Base-by-base conservation (phyloP, 2,888 invertebrate genomes). In the Himalopsyche kuldschensis region DNA sequence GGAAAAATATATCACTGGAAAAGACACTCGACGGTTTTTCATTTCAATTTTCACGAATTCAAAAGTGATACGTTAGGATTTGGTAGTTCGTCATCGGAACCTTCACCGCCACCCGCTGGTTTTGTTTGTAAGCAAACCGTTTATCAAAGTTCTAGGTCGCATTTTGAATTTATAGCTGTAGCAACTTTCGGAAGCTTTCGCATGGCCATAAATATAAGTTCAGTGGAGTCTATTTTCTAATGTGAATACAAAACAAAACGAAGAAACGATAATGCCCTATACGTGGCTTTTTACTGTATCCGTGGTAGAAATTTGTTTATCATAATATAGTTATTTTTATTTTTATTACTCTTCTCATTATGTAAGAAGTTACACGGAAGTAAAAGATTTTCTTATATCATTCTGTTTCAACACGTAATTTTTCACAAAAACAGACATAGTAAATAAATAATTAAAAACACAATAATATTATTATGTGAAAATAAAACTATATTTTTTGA, bases 61-160 rank as follows among this genome's bases (percentile, higher is more conserved):
- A 69, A 69, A 69, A 69, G 69, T 69, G 69, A 69, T 69, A 69
- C 69, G 30, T 69, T 69, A 69, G 69, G 11, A 24, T 69, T 69
- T 69, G 69, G 69, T 69, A 35, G 35, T 76, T 41, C 76, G 41
- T 41, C 41, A 76, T 41, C 17, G 47, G 27, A 81, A 77, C 81
- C 31, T 76, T 81, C 76, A 81, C 76, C 75, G 47, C 76, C 75
- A 76, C 75, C 75, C 27, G 35, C 48, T 35, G 76, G 81, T 76
- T 76, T n/a, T 76, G 76, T 81, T 81, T 81, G 81, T 81, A 76
- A 76, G 76, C 81, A 81, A 81, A 81, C 76, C 81, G 81, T 76
- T 81, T 81, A 81, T 81, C 81, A 81, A 81, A 77, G 81, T 77
- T 81, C 76, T 46, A 80, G 69, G 80, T 35, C 75, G 76, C 48